Percentiles rank a stretch among this genome's conserved stretches.
Evolutionary conservation across 1,140 invertebrate genomes (phyloP).

Genomic region (Ctenoplectra terminalis): DNA sequence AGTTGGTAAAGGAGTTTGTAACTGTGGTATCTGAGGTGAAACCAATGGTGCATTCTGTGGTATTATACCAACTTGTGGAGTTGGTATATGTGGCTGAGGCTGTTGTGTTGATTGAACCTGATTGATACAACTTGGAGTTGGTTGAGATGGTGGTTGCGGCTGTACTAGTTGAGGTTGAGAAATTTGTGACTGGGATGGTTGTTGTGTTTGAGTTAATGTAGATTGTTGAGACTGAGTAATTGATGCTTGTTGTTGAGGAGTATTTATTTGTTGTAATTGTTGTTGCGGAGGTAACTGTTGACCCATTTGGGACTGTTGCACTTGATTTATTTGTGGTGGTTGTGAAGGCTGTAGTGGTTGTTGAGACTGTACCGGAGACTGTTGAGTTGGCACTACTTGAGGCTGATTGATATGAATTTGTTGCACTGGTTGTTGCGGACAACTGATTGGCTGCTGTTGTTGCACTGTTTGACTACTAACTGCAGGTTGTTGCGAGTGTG

Average conservation of each 20-base stretch:
- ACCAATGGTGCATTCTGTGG: conserved; percentile 70
- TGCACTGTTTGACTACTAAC: conserved; percentile 8
- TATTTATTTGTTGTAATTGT: conserved; percentile 49
- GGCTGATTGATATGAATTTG: conserved; percentile 69
- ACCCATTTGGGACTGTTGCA: conserved; percentile 59
- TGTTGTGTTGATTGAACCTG: conserved; percentile 58
- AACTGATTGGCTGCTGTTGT: conserved; percentile 61
- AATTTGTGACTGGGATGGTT: conserved; percentile 62
- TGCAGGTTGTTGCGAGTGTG: conserved; percentile 61
- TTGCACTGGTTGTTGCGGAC: conserved; percentile 61
- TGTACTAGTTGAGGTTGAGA: conserved; percentile 61
- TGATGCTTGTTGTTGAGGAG: conserved; percentile 53
- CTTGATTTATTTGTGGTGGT: conserved; percentile 65
- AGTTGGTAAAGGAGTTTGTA: conserved; percentile 76
- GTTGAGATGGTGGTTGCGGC: conserved; percentile 59
- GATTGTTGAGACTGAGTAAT: conserved; percentile 61
- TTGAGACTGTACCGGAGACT: conserved; percentile 45
- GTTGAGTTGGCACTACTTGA: conserved; percentile 59
- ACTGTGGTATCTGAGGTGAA: conserved; percentile 71
- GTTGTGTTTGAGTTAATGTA: conserved; percentile 66
- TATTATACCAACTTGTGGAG: conserved; percentile 73
- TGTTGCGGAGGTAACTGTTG: conserved; percentile 51
- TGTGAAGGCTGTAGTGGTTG: conserved; percentile 69
- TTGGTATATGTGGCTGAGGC: conserved; percentile 46
- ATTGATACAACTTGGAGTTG: conserved; percentile 68